These are phyloP conservation scores for Plodia interpunctella DNA, from an alignment of 1,140 invertebrate species.

Conservation along the genomic window DNA sequence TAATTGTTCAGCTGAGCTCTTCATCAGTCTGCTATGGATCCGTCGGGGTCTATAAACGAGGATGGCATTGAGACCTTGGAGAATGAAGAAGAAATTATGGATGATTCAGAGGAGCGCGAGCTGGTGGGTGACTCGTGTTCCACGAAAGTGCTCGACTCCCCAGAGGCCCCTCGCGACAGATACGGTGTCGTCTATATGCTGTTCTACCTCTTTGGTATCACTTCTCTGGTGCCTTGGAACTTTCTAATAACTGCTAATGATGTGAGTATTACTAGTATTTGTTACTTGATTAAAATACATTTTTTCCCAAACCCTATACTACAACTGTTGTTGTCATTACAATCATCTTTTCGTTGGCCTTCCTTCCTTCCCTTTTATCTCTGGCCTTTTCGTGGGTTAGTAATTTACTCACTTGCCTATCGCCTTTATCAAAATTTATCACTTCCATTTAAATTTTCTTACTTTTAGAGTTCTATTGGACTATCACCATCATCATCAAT, in stretches of 20 bases:
- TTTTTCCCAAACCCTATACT: too few species aligned
- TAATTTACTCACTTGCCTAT: too few species aligned
- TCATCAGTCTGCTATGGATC: conserved; percentile 39
- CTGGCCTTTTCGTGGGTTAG: too few species aligned
- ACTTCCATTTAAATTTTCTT: too few species aligned
- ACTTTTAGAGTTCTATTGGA: too few species aligned
- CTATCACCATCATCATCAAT: too few species aligned
- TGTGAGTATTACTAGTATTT: conserved; percentile 79
- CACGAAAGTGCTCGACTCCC: conserved; percentile 52
- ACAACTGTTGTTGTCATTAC: too few species aligned
- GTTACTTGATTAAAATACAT: not conserved
- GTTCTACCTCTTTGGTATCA: conserved; percentile 94
- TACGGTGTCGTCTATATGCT: conserved; percentile 85
- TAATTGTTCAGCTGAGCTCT: not conserved
- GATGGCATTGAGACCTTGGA: conserved; percentile 50
- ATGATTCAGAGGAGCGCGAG: conserved; percentile 65
- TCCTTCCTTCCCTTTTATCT: too few species aligned
- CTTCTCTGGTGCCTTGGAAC: conserved; percentile 95
- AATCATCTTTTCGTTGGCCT: too few species aligned
- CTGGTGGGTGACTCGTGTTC: conserved; percentile 63
- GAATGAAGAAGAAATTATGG: conserved; percentile 61
- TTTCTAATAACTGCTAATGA: conserved; percentile 97
- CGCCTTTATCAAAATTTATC: too few species aligned
- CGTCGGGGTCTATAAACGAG: conserved; percentile 59
- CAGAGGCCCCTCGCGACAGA: conserved; percentile 78